Base-by-base conservation (phyloP, 2,113 vertebrate genomes). In the Sterrhoptilus dennistouni region DNA sequence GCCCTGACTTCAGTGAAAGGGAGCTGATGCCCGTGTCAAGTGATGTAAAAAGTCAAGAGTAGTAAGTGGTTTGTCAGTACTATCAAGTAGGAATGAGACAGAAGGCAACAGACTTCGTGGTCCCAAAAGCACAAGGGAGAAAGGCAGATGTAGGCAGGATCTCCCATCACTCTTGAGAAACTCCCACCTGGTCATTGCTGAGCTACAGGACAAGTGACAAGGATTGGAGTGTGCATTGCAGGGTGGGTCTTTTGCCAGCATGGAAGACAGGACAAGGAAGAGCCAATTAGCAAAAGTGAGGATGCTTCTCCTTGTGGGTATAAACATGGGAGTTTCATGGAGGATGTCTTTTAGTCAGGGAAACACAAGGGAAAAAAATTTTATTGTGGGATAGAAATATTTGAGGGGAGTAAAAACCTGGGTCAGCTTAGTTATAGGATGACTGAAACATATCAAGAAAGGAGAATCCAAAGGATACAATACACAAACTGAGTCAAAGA, bases 181-280 rank as follows among this genome's bases (percentile, higher is more conserved):
- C 20, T 93, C n/a, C 20, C 16, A 9, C 23, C 53, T 65, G 36
- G 68, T 63, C 75, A 23, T 69, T 50, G 15, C 2, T 54, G 38
- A 54, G 33, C 42, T 71, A 11, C 28, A 53, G 50, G 14, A 10
- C 9, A 50, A 28, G 83, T 50, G n/a, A 42, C 25, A 27, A 29
- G 49, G 40, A 19, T 25, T 12, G 36, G 28, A 49, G 44, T 1
- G 0, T 42, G 33, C 5, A 2, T 14, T 14, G 14, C 54, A 29
- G n/a, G 11, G 17, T 35, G 44, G 25, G 9, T 5, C 12, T 60
- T 79, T 60, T 52, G 19, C 53, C 69, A 35, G 15, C 40, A 60
- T 53, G 14, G 31, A 54, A 50, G 28, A 57, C 54, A 63, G 24
- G 53, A 53, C 35, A 29, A 29, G 35, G 49, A 44, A 47, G 17